A percentile compares a stretch with the other conserved stretches of the same genome.
These are phyloP conservation scores for Philhelius pedissequus DNA, from an alignment of 2,888 invertebrate species.

Conservation along the genomic window DNA sequence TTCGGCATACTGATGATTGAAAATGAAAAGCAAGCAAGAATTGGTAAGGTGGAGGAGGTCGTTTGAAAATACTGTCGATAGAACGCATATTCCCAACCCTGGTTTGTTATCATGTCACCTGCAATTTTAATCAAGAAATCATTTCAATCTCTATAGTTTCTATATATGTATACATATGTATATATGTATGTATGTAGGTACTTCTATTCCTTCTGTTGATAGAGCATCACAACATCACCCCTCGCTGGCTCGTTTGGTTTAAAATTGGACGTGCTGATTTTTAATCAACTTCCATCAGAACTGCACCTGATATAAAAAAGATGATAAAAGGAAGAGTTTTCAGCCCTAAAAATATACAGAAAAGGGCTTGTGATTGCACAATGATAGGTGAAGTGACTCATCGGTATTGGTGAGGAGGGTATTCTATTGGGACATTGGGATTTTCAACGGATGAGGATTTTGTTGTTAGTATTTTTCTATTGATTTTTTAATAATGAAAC, in stretches of 20 bases:
- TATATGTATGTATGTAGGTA: too few species aligned
- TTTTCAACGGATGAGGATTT: too few species aligned
- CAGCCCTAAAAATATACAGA: not conserved
- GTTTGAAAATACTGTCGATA: not conserved
- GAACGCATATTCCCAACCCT: not conserved
- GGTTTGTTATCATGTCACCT: conserved; percentile 61
- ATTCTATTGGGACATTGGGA: too few species aligned
- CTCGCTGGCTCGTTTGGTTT: not conserved
- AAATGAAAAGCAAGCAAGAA: conserved; percentile 1
- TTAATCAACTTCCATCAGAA: conserved; percentile 54
- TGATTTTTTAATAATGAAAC: too few species aligned
- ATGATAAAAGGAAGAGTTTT: not conserved
- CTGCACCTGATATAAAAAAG: not conserved
- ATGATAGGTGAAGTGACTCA: too few species aligned
- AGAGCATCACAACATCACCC: not conserved
- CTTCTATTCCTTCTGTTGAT: not conserved
- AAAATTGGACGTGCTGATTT: conserved; percentile 54
- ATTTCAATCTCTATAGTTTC: conserved; percentile 16
- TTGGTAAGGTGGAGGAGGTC: rapidly evolving
- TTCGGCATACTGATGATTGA: conserved; percentile 32
- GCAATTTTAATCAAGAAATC: conserved; percentile 68
- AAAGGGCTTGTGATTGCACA: not conserved
- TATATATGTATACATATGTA: too few species aligned
- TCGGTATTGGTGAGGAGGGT: not conserved
- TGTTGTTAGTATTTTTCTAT: too few species aligned